Conservation (phyloP, 2,113 vertebrate genomes). For the Nyctereutes procyonoides region DNA sequence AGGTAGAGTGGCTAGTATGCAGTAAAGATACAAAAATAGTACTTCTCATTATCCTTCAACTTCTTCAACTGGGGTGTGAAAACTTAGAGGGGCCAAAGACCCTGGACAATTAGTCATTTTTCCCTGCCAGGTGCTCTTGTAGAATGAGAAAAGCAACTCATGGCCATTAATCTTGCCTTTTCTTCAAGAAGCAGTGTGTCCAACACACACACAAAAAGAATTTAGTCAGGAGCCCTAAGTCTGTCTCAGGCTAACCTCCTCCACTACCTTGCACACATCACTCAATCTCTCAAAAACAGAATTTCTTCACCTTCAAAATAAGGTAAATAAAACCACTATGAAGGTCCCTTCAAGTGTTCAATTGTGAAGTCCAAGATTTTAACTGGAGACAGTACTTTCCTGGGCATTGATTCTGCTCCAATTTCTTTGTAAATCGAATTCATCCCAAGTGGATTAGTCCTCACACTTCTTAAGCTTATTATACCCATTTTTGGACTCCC, state of each 20-base stretch:
- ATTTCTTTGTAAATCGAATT: background rate
- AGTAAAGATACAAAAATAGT: background rate
- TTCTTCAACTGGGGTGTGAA: background rate
- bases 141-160: background rate
- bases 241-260: background rate
- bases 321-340: background rate
- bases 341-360: background rate
- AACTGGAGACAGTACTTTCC: background rate
- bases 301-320: conserved; percentile 48
- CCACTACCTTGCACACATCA: background rate
- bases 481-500: background rate
- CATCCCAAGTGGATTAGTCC: background rate
- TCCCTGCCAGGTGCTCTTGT: background rate
- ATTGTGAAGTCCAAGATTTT: background rate
- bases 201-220: background rate
- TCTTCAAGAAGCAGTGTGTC: background rate
- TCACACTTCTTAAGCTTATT: background rate
- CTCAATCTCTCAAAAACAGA: background rate
- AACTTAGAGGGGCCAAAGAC: background rate
- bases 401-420: background rate
- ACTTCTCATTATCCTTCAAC: background rate
- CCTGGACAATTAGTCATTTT: background rate
- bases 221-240: background rate
- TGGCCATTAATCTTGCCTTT: background rate
- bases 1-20: background rate